These are phyloP conservation scores for Drosophila setosimentum DNA, from an alignment of 2,888 invertebrate genomes.

Conservation along the genomic window DNA sequence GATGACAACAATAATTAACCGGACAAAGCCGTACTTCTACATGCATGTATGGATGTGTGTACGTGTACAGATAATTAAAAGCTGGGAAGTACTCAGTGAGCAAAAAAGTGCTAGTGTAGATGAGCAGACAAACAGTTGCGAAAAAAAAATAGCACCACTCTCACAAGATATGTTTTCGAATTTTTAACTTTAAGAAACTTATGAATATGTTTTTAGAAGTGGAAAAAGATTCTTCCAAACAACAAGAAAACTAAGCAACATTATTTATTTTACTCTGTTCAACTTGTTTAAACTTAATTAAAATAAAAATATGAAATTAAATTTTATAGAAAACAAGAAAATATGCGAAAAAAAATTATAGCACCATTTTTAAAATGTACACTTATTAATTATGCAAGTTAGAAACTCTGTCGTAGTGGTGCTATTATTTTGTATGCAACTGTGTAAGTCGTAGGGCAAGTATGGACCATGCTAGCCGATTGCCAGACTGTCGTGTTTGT, in stretches of 20 bases:
- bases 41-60: neutral
- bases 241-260: neutral
- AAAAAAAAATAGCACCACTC: neutral
- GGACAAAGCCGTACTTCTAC: slow-evolving; percentile 1
- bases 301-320: neutral
- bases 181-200: no score
- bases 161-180: neutral
- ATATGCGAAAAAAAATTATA: neutral
- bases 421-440: neutral
- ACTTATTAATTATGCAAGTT: neutral
- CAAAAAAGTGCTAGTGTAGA: neutral
- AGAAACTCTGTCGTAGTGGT: neutral
- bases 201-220: no score
- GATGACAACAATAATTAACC: neutral
- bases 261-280: neutral
- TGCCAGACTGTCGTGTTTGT: slow-evolving; percentile 15
- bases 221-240: no score
- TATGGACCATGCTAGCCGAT: slow-evolving; percentile 10
- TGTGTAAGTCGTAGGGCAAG: neutral
- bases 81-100: slow-evolving; percentile 36
- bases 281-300: neutral
- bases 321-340: neutral
- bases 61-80: slow-evolving; percentile 1
- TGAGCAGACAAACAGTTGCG: neutral
- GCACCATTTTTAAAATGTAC: neutral